Percentiles rank a stretch among this genome's conserved stretches.
phyloP scores from a whole-genome alignment of 2,888 invertebrate genomes.

The Mimas tiliae region DNA sequence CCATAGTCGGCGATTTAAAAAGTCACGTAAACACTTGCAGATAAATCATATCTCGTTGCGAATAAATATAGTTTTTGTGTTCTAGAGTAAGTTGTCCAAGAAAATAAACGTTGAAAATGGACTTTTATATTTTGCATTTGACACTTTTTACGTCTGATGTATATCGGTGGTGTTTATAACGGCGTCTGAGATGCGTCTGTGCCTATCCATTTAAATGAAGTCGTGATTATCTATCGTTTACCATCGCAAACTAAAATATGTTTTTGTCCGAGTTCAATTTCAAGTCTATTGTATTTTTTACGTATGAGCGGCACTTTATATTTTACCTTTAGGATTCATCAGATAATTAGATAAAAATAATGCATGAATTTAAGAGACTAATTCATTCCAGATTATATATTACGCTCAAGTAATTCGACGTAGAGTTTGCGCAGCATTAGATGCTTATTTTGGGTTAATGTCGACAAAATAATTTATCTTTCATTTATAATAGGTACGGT shows the following conservation, averaged over 20 bases:
- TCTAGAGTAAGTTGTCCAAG: conserved; percentile 6
- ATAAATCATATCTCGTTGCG: conserved; percentile 20
- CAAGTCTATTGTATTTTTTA: neutral
- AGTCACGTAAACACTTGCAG: conserved; percentile 19
- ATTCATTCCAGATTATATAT: neutral
- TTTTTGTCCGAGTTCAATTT: neutral
- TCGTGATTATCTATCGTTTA: conserved; percentile 17
- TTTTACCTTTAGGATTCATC: neutral
- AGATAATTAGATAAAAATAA: neutral
- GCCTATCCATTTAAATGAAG: neutral
- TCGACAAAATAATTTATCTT: neutral
- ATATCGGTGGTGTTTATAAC: conserved; percentile 21
- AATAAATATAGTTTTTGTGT: conserved; percentile 21
- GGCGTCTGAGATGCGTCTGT: conserved; percentile 16
- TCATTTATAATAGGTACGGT: neutral
- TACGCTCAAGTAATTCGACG: neutral
- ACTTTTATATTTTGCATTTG: conserved; percentile 19
- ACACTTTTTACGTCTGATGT: conserved; percentile 17
- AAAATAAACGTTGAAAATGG: conserved; percentile 9
- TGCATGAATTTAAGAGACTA: neutral
- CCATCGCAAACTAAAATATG: conserved; percentile 3
- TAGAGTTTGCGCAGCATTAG: neutral
- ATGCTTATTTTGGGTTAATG: neutral
- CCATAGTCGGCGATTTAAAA: neutral
- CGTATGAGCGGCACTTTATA: neutral